These are phyloP conservation scores for Agriotes lineatus DNA, from an alignment of 2,888 invertebrate species.

Conservation along the genomic window DNA sequence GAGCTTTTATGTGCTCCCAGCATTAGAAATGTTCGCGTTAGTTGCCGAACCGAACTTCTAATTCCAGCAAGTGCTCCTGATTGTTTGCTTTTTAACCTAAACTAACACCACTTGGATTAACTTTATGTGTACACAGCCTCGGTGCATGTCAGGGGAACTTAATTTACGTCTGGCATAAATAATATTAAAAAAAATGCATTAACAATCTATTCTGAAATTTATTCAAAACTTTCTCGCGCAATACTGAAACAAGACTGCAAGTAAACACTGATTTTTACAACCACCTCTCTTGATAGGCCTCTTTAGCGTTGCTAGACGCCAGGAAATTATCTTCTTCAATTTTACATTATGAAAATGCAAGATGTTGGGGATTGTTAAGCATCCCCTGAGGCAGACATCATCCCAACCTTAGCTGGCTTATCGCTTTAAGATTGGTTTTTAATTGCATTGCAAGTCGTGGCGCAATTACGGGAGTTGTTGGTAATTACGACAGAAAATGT, in stretches of 20 bases:
- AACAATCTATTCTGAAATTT: too few relatives aligned
- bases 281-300: too few relatives aligned
- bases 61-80: neutral
- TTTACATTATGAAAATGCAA: neutral
- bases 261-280: too few relatives aligned
- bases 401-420: neutral
- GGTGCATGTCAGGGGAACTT: neutral
- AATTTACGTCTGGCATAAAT: too few relatives aligned
- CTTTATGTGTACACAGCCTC: neutral
- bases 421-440: constrained; percentile 20
- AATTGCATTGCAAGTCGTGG: constrained; percentile 3
- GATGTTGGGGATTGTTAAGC: neutral
- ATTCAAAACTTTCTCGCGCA: too few relatives aligned
- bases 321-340: too few relatives aligned
- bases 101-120: constrained; percentile 11
- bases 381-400: constrained; percentile 2
- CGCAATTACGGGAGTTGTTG: constrained; percentile 3
- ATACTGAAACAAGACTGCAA: too few relatives aligned
- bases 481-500: neutral
- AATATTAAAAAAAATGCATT: too few relatives aligned
- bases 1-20: neutral
- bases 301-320: too few relatives aligned
- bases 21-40: neutral
- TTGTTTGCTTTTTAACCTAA: constrained; percentile 16
- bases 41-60: neutral